Evolutionary conservation across 2,113 vertebrate genomes (phyloP).

Genomic region (Machaerirhynchus nigripectus): DNA sequence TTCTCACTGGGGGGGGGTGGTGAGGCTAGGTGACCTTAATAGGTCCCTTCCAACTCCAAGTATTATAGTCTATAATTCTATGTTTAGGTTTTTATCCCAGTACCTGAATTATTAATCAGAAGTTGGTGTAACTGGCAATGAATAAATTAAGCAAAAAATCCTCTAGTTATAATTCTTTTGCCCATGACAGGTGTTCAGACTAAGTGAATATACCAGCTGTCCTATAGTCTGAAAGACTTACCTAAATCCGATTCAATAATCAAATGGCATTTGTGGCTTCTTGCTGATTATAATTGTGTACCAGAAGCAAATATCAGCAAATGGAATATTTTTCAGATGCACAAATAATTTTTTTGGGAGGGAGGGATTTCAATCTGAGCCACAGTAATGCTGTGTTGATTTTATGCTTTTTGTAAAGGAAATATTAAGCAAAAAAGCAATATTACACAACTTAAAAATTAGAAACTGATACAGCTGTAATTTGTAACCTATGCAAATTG

Average conservation of each 20-base stretch:
- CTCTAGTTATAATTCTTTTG: not conserved
- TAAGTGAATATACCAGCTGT: not conserved
- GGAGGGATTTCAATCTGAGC: not conserved
- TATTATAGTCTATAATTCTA: not conserved
- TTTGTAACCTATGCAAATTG: not conserved
- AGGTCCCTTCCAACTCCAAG: not conserved
- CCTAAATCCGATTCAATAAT: not conserved
- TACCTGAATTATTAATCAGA: not conserved
- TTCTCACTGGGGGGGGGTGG: not conserved
- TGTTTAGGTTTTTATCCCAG: not conserved
- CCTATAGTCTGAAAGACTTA: not conserved
- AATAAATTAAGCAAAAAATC: not conserved
- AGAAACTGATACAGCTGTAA: not conserved
- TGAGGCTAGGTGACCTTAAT: not conserved
- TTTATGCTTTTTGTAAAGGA: not conserved
- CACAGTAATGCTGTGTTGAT: not conserved
- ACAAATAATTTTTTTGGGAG: not conserved
- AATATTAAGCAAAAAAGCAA: not conserved
- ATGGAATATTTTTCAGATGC: not conserved
- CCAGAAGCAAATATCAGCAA: not conserved
- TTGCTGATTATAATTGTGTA: not conserved
- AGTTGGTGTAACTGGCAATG: not conserved
- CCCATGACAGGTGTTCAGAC: not conserved
- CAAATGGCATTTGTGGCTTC: not conserved
- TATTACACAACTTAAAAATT: not conserved